phyloP scores from a whole-genome alignment of 2,797 vertebrate species.

The Lepus oiostolus region DNA sequence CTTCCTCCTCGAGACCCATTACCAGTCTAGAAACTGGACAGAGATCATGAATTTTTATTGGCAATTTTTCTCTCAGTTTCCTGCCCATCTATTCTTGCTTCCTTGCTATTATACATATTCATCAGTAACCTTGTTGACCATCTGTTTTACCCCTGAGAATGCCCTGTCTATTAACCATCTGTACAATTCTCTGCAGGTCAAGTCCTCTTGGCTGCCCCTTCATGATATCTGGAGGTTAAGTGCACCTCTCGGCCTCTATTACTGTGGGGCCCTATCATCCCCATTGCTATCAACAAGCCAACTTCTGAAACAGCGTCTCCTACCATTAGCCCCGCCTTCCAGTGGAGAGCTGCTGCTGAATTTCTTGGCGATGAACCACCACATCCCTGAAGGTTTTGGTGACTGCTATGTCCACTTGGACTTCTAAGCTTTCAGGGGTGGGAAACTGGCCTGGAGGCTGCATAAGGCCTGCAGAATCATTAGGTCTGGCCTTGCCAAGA shows the following conservation, averaged over 20 bases:
- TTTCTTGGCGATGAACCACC: background rate
- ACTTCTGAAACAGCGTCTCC: background rate
- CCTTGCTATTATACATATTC: background rate
- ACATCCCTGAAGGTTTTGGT: background rate
- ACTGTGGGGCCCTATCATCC: background rate
- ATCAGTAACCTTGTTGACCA: background rate
- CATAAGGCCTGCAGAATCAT: no score
- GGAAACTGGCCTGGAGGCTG: no score
- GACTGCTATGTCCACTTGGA: background rate
- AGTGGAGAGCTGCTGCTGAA: background rate
- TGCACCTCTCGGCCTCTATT: background rate
- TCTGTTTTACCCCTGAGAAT: background rate
- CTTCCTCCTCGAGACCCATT: background rate
- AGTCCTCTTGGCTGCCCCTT: background rate
- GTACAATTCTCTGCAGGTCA: conserved; percentile 5
- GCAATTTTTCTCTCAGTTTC: background rate
- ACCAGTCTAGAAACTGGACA: background rate
- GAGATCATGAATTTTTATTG: background rate
- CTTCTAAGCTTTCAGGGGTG: background rate
- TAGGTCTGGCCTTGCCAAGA: no score
- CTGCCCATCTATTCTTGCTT: background rate
- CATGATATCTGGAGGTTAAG: conserved; percentile 36
- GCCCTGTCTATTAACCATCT: background rate
- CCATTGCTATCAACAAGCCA: background rate
- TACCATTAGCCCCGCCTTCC: background rate